Conservation (phyloP, 2,797 vertebrate species). For the Halcyon leucocephala region DNA sequence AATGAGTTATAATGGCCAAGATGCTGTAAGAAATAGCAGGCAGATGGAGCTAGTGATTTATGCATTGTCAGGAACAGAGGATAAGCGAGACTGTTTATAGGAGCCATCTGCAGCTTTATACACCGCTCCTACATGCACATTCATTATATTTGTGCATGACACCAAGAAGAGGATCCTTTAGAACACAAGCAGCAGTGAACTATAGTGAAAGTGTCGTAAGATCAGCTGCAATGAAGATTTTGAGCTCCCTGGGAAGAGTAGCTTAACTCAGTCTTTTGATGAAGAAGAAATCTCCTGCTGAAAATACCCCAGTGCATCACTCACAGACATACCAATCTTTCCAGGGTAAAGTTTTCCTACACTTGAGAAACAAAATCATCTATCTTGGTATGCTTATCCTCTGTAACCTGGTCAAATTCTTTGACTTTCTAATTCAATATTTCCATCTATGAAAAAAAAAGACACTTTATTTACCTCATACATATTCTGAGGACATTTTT, state of each 20-base stretch:
- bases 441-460: background rate
- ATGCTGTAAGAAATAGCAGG: background rate
- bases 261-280: background rate
- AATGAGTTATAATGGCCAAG: background rate
- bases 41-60: conserved; percentile 64
- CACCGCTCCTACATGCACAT: background rate
- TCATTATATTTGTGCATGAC: background rate
- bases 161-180: background rate
- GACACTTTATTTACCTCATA: background rate
- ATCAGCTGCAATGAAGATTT: background rate
- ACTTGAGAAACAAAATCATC: background rate
- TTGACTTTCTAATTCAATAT: background rate
- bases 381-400: background rate
- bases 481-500: background rate
- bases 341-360: background rate
- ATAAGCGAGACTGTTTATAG: background rate
- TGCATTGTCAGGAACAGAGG: background rate
- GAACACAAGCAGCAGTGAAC: fast-evolving
- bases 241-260: background rate
- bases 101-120: background rate
- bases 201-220: background rate
- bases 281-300: background rate
- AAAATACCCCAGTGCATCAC: background rate
- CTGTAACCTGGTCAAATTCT: background rate
- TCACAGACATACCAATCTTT: background rate